These are phyloP conservation scores for Serinus canaria DNA, from an alignment of 2,113 vertebrate genomes.

Conservation along the genomic window DNA sequence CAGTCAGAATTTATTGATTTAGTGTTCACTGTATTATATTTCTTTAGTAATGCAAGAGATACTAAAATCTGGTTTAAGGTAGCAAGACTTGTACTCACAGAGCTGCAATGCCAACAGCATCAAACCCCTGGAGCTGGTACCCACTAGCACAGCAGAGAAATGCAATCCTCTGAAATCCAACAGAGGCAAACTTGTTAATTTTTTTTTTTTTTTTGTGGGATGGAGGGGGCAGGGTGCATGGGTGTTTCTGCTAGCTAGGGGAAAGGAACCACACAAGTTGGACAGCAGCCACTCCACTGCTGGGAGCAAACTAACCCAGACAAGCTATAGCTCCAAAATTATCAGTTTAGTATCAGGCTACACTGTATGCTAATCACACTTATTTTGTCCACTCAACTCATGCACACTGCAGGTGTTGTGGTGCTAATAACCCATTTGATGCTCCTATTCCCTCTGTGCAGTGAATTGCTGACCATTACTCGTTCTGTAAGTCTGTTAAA, in stretches of 20 bases:
- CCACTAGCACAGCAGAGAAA: background rate
- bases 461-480: background rate
- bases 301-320: background rate
- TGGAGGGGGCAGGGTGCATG: accelerated
- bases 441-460: background rate
- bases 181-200: background rate
- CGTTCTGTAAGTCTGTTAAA: background rate
- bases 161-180: background rate
- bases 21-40: background rate
- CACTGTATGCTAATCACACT: background rate
- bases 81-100: background rate
- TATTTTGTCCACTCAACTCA: background rate
- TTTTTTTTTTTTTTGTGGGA: no score
- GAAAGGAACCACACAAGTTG: background rate
- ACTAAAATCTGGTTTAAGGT: background rate
- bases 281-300: background rate
- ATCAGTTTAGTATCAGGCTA: background rate
- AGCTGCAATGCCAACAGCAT: background rate
- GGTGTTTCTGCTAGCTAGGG: background rate
- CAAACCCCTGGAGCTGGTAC: background rate
- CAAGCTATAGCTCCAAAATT: background rate
- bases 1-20: background rate
- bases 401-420: background rate
- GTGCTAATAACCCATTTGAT: background rate
- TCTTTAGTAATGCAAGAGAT: background rate